A percentile compares a stretch with the other conserved stretches of the same genome.
phyloP scores from a whole-genome alignment of 2,797 vertebrate species.

The Poeciliopsis presidionis region DNA sequence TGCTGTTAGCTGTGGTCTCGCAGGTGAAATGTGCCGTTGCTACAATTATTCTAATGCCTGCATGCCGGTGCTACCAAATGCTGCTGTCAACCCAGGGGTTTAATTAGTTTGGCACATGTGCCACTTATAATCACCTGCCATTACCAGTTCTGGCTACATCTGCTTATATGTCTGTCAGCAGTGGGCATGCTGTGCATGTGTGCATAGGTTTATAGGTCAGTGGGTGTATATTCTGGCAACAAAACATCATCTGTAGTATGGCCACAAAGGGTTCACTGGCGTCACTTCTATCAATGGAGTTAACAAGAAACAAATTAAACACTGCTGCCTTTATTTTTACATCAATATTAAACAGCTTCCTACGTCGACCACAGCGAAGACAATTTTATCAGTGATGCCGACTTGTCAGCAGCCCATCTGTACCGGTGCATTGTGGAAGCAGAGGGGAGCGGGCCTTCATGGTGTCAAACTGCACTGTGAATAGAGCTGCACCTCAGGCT shows the following conservation, averaged over 20 bases:
- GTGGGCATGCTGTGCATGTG: slow-evolving; percentile 62
- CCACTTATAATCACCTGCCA: slow-evolving; percentile 99
- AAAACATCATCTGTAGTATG: slow-evolving; percentile 27
- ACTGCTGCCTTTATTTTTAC: slow-evolving; percentile 16
- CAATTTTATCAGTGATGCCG: slow-evolving; percentile 44
- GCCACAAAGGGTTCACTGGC: slow-evolving; percentile 45
- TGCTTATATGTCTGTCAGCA: slow-evolving; percentile 94
- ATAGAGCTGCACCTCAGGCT: slow-evolving; percentile 79
- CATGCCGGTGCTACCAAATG: slow-evolving; percentile 90
- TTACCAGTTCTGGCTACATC: slow-evolving; percentile 93
- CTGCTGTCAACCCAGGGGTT: slow-evolving; percentile 92
- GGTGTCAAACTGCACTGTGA: slow-evolving; percentile 81
- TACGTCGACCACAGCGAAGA: slow-evolving; percentile 29
- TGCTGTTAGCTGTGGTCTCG: slow-evolving; percentile 80
- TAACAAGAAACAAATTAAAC: slow-evolving; percentile 16
- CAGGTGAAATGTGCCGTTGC: slow-evolving; percentile 80
- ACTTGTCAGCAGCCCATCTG: slow-evolving; percentile 61
- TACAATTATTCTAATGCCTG: slow-evolving; percentile 88
- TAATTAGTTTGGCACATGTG: slow-evolving; percentile 95
- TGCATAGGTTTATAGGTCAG: slow-evolving; percentile 51
- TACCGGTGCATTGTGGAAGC: slow-evolving; percentile 63
- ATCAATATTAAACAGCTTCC: slow-evolving; percentile 30
- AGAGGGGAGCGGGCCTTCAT: slow-evolving; percentile 68
- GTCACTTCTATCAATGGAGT: slow-evolving; percentile 1
- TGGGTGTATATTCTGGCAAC: slow-evolving; percentile 51